Evolutionary conservation across 2,797 vertebrate species (phyloP).

Genomic region (Lemur catta): DNA sequence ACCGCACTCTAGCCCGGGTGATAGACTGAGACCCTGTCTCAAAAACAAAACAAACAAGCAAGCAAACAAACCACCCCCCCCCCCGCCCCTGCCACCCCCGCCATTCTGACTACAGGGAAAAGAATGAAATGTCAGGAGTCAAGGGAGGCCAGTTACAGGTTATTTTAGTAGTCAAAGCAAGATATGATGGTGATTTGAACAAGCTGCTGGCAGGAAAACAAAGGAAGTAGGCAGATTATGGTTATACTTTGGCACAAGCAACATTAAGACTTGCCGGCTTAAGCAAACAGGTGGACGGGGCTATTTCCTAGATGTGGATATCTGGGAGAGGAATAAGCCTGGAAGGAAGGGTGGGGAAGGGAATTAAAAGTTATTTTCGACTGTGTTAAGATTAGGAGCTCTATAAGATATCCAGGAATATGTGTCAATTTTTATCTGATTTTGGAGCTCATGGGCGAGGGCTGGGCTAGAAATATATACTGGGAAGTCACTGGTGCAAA

Average conservation of each 20-base stretch:
- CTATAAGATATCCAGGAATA: background rate
- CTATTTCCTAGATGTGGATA: background rate
- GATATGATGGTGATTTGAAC: background rate
- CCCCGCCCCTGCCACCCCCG: no score
- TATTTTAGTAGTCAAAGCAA: background rate
- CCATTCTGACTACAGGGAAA: background rate
- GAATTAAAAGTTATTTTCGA: background rate
- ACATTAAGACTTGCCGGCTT: background rate
- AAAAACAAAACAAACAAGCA: no score
- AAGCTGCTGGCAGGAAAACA: background rate
- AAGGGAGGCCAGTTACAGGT: background rate
- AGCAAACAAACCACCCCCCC: no score
- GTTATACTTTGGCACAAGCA: background rate
- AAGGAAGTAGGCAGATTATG: background rate
- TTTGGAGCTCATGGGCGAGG: background rate
- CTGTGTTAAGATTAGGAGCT: background rate
- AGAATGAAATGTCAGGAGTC: background rate
- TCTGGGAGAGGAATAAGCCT: background rate
- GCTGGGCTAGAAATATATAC: background rate
- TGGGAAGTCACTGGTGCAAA: background rate
- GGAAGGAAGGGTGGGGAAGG: background rate
- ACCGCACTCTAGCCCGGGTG: no score
- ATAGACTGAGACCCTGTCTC: no score
- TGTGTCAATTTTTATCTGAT: background rate
- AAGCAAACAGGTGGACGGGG: background rate